Evolutionary conservation across 2,888 invertebrate genomes (phyloP), one percentile per base, ranked within the genome.

Genomic region (Itoplectis maculator): DNA sequence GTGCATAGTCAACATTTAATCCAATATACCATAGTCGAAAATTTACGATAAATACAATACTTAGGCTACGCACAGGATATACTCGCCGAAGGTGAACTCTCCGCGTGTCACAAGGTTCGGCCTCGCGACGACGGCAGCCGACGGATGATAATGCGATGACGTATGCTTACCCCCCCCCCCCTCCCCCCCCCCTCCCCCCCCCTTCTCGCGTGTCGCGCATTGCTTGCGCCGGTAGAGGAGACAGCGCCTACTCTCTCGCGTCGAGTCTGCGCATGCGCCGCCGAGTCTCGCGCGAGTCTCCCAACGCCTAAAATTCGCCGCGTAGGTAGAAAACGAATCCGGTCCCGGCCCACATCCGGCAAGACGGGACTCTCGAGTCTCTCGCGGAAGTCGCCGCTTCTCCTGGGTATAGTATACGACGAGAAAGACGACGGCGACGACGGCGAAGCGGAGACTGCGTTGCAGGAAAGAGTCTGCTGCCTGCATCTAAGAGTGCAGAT

Each of bases 351-450:
- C 88, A 89, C 88, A 89, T 90, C 87, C 87, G 88, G 87, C 78
- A 84, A 70, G 68, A 86, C 74, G 51, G 68, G 20, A 23, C 72
- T 51, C 51, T 29, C 29, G 29, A 29, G 75, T 35, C 35, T 49
- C 76, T 79, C 72, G 88, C 88, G 90, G 90, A 90, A 91, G 90
- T 90, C 84, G 87, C 84, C 85, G 88, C 87, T 87, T 88, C 85
- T 78, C 42, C n/a, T n/a, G 29, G 3, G 2, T 5, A 5, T 5
- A 2, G 29, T n/a, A n/a, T n/a, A n/a, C 59, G 20, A 35, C 47
- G 69, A 65, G 56, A 75, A 59, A 79, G 63, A 73, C 70, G 66
- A 66, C 45, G 37, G 40, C 23, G 70, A 83, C 77, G 81, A 81
- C 81, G 86, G 87, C 76, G 79, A 84, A 83, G 82, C 79, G 81